Evolutionary conservation across 2,888 invertebrate genomes (phyloP).

Genomic region (Danaus chrysippus): DNA sequence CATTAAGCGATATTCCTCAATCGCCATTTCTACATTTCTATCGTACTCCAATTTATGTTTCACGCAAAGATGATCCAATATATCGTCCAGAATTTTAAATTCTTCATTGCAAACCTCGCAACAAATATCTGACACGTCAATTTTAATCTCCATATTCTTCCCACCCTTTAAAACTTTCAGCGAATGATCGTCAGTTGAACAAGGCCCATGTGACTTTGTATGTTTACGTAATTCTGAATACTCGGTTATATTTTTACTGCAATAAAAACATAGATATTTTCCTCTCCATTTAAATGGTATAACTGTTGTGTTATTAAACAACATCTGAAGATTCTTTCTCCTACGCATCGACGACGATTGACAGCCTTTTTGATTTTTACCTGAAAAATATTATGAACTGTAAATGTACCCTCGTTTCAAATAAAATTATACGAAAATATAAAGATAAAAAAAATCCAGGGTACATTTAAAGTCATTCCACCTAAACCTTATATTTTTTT

Average conservation of each 20-base stretch:
- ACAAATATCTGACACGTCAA: slow-evolving; percentile 60
- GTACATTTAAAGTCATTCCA: slow-evolving; percentile 39
- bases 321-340: slow-evolving; percentile 61
- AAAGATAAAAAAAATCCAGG: slow-evolving; percentile 26
- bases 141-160: slow-evolving; percentile 70
- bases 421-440: slow-evolving; percentile 8
- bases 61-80: slow-evolving; percentile 51
- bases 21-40: slow-evolving; percentile 61
- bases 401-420: slow-evolving; percentile 64
- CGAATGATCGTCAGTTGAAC: slow-evolving; percentile 63
- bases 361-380: slow-evolving; percentile 39
- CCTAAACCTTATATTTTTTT: background rate
- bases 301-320: slow-evolving; percentile 69
- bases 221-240: slow-evolving; percentile 59
- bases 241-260: slow-evolving; percentile 60
- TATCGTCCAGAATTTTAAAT: slow-evolving; percentile 45
- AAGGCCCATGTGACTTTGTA: slow-evolving; percentile 61
- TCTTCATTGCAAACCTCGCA: slow-evolving; percentile 59
- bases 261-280: slow-evolving; percentile 69
- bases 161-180: slow-evolving; percentile 67
- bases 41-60: slow-evolving; percentile 64
- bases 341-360: slow-evolving; percentile 68
- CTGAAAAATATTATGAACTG: slow-evolving; percentile 66
- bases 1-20: slow-evolving; percentile 59
- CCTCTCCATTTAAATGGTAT: slow-evolving; percentile 76